phyloP scores from a whole-genome alignment of 2,888 invertebrate species.

The Mesorhabditis spiculigera region DNA sequence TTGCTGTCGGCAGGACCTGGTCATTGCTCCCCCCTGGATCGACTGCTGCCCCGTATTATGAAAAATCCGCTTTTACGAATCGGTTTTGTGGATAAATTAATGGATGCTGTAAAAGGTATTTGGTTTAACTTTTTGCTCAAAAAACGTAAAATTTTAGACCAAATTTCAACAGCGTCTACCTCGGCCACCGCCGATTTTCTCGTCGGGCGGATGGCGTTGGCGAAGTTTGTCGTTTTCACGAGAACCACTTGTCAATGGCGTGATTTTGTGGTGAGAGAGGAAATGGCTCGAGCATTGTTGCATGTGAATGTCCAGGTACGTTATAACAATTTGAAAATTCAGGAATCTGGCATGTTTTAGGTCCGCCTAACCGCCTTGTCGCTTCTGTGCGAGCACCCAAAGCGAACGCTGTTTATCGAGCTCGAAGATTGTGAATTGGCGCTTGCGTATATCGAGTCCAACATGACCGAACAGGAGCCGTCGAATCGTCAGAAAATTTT shows the following conservation, averaged over 20 bases:
- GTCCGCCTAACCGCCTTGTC: constrained; percentile 30
- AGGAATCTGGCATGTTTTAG: constrained; percentile 16
- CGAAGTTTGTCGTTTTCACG: neutral
- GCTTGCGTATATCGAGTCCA: constrained; percentile 25
- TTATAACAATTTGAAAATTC: neutral
- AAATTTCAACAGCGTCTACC: neutral
- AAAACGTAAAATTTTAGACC: neutral
- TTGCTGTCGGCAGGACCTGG: neutral
- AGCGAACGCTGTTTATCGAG: constrained; percentile 20
- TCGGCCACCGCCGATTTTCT: neutral
- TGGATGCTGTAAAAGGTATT: neutral
- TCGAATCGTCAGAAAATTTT: constrained; percentile 27
- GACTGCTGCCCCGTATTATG: neutral
- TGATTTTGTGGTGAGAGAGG: neutral
- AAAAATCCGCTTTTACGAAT: neutral
- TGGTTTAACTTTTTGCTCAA: neutral
- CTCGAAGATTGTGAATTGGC: constrained; percentile 22
- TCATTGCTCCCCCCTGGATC: neutral
- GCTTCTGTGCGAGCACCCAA: constrained; percentile 31
- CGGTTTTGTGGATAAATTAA: neutral
- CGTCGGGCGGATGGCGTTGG: neutral
- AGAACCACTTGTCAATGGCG: neutral
- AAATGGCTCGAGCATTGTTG: neutral
- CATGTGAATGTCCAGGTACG: neutral
- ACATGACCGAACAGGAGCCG: constrained; percentile 30